A percentile compares a stretch with the other conserved stretches of the same genome.
phyloP scores from a whole-genome alignment of 2,888 invertebrate genomes.

The Hipparchia semele region DNA sequence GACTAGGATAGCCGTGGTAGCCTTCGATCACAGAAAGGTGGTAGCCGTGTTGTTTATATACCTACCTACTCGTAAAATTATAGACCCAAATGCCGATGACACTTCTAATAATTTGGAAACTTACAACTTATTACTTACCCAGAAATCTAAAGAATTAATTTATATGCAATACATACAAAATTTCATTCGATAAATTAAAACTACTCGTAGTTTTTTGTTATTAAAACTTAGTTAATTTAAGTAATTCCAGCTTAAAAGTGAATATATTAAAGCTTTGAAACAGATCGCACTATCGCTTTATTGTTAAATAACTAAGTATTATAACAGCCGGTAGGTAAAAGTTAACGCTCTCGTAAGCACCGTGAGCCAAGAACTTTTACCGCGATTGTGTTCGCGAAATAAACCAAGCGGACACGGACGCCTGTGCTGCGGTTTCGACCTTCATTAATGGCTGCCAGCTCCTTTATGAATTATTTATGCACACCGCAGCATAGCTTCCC shows the following conservation, averaged over 20 bases:
- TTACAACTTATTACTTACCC: too few species aligned
- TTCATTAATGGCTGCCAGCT: conserved; percentile 71
- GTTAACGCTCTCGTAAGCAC: conserved; percentile 40
- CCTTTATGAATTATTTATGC: conserved; percentile 79
- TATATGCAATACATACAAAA: too few species aligned
- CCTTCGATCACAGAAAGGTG: too few species aligned
- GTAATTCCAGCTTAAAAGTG: background rate
- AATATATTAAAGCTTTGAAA: background rate
- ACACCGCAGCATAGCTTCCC: conserved; percentile 65
- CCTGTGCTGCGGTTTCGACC: conserved; percentile 61
- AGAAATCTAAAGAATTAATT: too few species aligned
- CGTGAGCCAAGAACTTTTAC: conserved; percentile 51
- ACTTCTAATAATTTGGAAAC: too few species aligned
- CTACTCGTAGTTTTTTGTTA: background rate
- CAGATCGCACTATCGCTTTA: background rate
- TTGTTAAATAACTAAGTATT: background rate
- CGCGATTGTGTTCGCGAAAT: conserved; percentile 55
- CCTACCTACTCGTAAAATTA: too few species aligned
- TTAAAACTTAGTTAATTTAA: background rate
- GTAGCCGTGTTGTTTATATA: too few species aligned
- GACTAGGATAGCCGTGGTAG: too few species aligned
- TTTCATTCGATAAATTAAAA: background rate
- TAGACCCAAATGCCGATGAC: too few species aligned
- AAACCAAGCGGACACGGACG: conserved; percentile 50
- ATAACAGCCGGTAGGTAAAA: background rate